Percentiles rank a stretch among this genome's conserved stretches.
phyloP scores from a whole-genome alignment of 2,797 vertebrate species.

The Brachymystax lenok region DNA sequence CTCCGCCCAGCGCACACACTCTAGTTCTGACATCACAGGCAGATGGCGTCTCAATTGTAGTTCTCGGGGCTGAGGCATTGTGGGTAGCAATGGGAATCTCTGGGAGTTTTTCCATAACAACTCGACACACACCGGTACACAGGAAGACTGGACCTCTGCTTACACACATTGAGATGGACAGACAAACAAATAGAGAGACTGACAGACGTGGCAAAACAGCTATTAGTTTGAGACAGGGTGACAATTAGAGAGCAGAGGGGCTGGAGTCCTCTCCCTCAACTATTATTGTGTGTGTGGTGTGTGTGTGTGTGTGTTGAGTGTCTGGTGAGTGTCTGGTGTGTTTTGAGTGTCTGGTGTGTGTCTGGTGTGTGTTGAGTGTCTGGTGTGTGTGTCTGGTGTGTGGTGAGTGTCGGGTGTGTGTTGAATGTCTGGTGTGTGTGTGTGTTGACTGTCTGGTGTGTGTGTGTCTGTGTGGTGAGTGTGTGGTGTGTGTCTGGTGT shows the following conservation, averaged over 20 bases:
- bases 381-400: background rate
- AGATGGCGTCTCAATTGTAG: constrained; percentile 34
- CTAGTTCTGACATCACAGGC: background rate
- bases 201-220: background rate
- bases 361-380: too few relatives aligned
- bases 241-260: too few relatives aligned
- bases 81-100: constrained; percentile 19
- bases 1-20: background rate
- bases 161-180: constrained; percentile 3
- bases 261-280: background rate
- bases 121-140: constrained; percentile 31
- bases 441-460: too few relatives aligned
- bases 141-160: constrained; percentile 12
- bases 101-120: constrained; percentile 25
- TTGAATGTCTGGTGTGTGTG: too few relatives aligned
- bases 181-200: constrained; percentile 2
- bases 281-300: background rate
- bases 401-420: too few relatives aligned
- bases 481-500: too few relatives aligned
- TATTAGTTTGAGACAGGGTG: background rate
- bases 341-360: background rate
- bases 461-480: too few relatives aligned
- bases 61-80: constrained; percentile 29
- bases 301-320: background rate
- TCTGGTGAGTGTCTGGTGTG: too few relatives aligned